These are phyloP conservation scores for Paratrypauchen microcephalus DNA, from an alignment of 2,797 vertebrate genomes.

Conservation along the genomic window DNA sequence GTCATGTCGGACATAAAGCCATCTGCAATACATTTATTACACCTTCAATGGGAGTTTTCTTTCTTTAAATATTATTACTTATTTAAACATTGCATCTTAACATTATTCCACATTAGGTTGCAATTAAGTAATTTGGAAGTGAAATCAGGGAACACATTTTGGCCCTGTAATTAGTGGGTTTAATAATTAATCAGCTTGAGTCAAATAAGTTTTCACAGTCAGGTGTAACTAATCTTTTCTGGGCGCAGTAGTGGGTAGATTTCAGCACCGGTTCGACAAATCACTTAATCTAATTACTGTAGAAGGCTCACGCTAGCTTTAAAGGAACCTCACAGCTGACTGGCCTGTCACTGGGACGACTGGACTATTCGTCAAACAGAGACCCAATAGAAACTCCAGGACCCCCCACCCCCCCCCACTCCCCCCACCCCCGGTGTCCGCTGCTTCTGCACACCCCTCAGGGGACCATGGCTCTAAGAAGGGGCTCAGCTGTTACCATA, in stretches of 20 bases:
- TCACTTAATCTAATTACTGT: slow-evolving; percentile 81
- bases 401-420: slow-evolving; percentile 45
- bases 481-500: slow-evolving; percentile 26
- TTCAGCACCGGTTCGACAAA: slow-evolving; percentile 67
- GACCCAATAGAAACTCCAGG: slow-evolving; percentile 58
- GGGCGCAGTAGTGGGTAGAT: slow-evolving; percentile 48
- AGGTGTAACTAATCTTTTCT: slow-evolving; percentile 59
- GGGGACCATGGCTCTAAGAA: slow-evolving; percentile 37
- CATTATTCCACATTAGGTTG: not conserved
- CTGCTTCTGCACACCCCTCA: slow-evolving; percentile 40
- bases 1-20: slow-evolving; percentile 4
- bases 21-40: slow-evolving; percentile 5
- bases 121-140: slow-evolving; percentile 45
- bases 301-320: slow-evolving; percentile 61
- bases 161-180: slow-evolving; percentile 47
- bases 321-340: slow-evolving; percentile 70
- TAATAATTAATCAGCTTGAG: slow-evolving; percentile 62
- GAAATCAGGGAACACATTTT: slow-evolving; percentile 44
- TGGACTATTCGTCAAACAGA: slow-evolving; percentile 76
- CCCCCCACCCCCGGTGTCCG: slow-evolving; percentile 49
- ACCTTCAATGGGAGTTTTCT: not conserved
- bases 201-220: slow-evolving; percentile 56
- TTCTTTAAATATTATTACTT: not conserved
- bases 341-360: slow-evolving; percentile 79
- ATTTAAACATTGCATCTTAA: not conserved